Conservation (phyloP, 2,888 invertebrate species). For the Xylocampa areola region DNA sequence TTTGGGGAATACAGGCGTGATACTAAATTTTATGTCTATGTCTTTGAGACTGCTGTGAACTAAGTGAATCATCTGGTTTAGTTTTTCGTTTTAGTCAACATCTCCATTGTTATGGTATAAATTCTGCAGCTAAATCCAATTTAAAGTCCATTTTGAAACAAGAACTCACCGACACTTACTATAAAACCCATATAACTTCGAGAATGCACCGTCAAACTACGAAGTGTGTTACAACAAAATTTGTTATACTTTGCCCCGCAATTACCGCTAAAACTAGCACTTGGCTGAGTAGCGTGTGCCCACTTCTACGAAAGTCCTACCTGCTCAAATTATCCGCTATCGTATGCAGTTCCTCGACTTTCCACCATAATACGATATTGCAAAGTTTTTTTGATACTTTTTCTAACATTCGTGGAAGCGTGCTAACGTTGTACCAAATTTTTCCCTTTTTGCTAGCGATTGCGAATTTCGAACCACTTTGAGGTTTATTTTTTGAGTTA, state of each 20-base stretch:
- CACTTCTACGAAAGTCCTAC: conserved; percentile 41
- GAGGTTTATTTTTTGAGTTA: conserved; percentile 39
- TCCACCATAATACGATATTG: conserved; percentile 26
- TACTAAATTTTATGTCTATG: too few relatives aligned
- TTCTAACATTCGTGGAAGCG: conserved; percentile 35
- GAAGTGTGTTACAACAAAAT: conserved; percentile 42
- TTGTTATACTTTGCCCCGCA: conserved; percentile 42
- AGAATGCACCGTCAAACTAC: conserved; percentile 17
- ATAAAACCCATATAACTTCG: conserved; percentile 23
- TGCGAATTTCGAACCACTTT: conserved; percentile 34
- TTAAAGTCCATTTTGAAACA: conserved; percentile 26
- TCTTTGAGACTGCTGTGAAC: too few relatives aligned
- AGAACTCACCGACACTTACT: neutral
- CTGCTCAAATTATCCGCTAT: conserved; percentile 42
- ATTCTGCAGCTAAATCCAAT: conserved; percentile 4
- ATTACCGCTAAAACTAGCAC: conserved; percentile 52
- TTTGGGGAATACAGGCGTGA: too few relatives aligned
- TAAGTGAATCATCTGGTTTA: neutral
- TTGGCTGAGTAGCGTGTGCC: conserved; percentile 39
- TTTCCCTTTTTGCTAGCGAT: conserved; percentile 29
- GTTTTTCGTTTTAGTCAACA: neutral
- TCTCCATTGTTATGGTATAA: neutral
- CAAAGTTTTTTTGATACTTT: conserved; percentile 12
- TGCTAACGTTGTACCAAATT: conserved; percentile 20
- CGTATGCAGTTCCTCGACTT: conserved; percentile 45